phyloP scores from a whole-genome alignment of 2,113 vertebrate species.

The Mesocricetus auratus region DNA sequence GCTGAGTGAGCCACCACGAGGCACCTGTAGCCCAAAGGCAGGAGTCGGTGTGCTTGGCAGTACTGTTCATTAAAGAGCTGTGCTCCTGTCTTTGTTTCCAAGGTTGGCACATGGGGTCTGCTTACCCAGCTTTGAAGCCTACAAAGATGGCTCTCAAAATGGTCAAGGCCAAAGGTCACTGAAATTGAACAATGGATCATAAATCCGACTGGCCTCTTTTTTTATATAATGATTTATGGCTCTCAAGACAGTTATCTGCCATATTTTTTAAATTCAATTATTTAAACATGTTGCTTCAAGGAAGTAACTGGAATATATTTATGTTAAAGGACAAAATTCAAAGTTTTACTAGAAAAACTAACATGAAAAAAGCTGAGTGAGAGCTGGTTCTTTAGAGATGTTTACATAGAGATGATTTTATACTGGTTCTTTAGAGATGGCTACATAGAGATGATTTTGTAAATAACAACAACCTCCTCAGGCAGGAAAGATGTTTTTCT shows the following conservation, averaged over 20 bases:
- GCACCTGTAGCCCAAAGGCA: too few relatives aligned
- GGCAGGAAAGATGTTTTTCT: not conserved
- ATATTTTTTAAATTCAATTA: not conserved
- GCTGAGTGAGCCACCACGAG: not conserved
- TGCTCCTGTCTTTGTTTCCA: not conserved
- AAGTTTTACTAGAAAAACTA: not conserved
- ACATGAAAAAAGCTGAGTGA: not conserved
- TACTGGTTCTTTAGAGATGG: not conserved
- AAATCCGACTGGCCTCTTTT: not conserved
- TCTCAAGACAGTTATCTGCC: not conserved
- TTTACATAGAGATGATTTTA: not conserved
- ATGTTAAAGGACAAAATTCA: not conserved
- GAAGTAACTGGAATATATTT: not conserved
- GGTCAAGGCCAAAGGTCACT: not conserved
- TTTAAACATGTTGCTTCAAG: not conserved
- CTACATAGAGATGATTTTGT: not conserved
- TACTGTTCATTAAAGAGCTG: too few relatives aligned
- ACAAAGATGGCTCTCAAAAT: not conserved
- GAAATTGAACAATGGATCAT: not conserved
- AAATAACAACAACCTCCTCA: not conserved
- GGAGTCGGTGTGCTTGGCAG: not conserved
- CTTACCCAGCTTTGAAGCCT: not conserved
- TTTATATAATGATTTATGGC: not conserved
- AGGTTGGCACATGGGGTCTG: not conserved
- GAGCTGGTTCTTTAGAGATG: not conserved